phyloP scores from a whole-genome alignment of 2,797 vertebrate genomes.

The Ammospiza maritima region DNA sequence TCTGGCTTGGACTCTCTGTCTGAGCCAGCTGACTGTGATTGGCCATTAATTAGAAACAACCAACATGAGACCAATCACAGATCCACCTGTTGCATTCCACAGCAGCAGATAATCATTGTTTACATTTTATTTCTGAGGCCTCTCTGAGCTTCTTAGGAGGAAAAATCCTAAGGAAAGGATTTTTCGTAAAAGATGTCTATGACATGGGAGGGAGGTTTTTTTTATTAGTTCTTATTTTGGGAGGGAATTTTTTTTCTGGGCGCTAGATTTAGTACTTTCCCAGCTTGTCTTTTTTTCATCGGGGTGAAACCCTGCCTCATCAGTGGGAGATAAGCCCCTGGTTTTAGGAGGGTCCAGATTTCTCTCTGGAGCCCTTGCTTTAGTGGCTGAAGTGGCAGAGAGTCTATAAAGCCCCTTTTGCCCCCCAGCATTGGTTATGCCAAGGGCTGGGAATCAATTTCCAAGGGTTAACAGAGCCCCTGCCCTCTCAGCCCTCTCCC shows the following conservation, averaged over 20 bases:
- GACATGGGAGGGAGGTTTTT: no score
- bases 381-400: not conserved
- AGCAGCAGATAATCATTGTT: no score
- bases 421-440: not conserved
- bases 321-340: not conserved
- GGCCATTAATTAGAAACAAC: no score
- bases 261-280: not conserved
- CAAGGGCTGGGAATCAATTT: not conserved
- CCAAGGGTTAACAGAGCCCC: not conserved
- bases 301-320: not conserved
- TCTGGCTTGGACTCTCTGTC: no score
- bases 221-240: not conserved
- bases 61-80: no score
- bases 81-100: no score
- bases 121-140: no score
- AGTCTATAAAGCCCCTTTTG: not conserved
- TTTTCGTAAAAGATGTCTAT: no score
- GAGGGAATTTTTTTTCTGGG: not conserved
- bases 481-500: not conserved
- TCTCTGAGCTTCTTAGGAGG: no score
- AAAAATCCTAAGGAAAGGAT: no score
- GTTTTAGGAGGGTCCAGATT: not conserved
- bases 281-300: not conserved
- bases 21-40: no score
- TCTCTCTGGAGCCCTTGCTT: not conserved